Conservation (phyloP, 2,888 invertebrate genomes). For the Cryptocephalus primarius region DNA sequence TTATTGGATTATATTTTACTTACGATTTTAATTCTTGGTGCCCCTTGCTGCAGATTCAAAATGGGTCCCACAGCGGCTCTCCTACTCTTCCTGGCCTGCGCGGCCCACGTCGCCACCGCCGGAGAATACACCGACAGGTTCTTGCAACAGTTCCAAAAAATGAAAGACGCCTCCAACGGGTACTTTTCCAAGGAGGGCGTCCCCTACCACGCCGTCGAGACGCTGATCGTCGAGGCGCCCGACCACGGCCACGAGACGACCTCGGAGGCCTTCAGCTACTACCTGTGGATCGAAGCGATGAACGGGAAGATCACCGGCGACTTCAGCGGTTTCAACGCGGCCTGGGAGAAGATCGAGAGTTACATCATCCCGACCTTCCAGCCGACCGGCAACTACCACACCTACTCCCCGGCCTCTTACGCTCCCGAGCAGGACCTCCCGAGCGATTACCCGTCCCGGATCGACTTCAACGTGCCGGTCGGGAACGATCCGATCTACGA, state of each 20-base stretch:
- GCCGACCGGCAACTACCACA: slow-evolving; percentile 11
- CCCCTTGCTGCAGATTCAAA: too few relatives aligned
- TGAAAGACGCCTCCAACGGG: slow-evolving; percentile 13
- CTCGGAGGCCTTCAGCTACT: slow-evolving; percentile 19
- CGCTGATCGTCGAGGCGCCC: slow-evolving; percentile 18
- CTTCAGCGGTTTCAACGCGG: slow-evolving; percentile 16
- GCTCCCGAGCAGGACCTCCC: slow-evolving; percentile 14
- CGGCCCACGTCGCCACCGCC: slow-evolving; percentile 11
- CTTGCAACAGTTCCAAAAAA: slow-evolving; percentile 16
- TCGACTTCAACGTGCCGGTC: slow-evolving; percentile 7
- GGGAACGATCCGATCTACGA: slow-evolving; percentile 17
- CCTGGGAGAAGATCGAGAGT: slow-evolving; percentile 16
- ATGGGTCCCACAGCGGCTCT: too few relatives aligned
- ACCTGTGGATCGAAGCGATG: slow-evolving; percentile 18
- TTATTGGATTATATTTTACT: too few relatives aligned
- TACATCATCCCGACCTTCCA: slow-evolving; percentile 17
- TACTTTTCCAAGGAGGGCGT: slow-evolving; percentile 19
- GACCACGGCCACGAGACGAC: slow-evolving; percentile 21
- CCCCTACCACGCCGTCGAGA: slow-evolving; percentile 20
- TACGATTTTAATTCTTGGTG: too few relatives aligned
- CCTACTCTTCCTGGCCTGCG: slow-evolving; percentile 7
- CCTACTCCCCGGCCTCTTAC: slow-evolving; percentile 16
- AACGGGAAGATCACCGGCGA: slow-evolving; percentile 16
- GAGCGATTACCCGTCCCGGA: slow-evolving; percentile 13
- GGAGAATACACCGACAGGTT: slow-evolving; percentile 16